These are phyloP conservation scores for Eira barbara DNA, from an alignment of 2,113 vertebrate genomes.

Conservation along the genomic window DNA sequence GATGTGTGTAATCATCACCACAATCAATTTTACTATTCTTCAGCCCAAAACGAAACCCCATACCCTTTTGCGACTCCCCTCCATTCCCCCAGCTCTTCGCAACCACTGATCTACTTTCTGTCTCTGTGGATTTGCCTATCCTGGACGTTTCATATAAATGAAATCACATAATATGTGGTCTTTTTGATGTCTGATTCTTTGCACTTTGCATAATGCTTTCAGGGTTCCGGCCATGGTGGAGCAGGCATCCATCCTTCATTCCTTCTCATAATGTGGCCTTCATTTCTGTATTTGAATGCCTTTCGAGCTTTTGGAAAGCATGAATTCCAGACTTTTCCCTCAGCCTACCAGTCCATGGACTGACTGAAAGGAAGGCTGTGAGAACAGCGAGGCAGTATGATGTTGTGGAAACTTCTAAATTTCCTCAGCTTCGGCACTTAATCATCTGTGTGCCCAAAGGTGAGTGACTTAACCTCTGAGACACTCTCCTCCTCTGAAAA, in stretches of 20 bases:
- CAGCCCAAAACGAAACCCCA: neutral
- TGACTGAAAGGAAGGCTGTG: neutral
- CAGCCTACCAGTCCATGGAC: fast-evolving
- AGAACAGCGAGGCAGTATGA: neutral
- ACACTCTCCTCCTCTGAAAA: neutral
- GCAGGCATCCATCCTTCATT: neutral
- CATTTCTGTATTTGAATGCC: neutral
- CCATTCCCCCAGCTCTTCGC: too few relatives aligned
- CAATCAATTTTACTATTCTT: neutral
- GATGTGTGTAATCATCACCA: neutral
- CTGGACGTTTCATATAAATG: neutral
- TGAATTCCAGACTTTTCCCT: neutral
- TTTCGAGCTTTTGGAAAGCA: neutral
- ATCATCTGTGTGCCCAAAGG: neutral
- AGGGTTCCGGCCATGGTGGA: fast-evolving
- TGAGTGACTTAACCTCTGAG: neutral
- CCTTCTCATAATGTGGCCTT: neutral
- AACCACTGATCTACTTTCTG: neutral
- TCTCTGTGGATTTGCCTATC: neutral
- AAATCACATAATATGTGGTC: too few relatives aligned
- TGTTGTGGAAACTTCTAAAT: neutral
- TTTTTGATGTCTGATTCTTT: neutral
- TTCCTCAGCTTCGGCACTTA: neutral
- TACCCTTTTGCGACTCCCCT: neutral
- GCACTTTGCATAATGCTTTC: neutral